These are phyloP conservation scores for Ptychodera flava DNA, from an alignment of 35 echinoderm and acorn worm genomes.

Conservation along the genomic window DNA sequence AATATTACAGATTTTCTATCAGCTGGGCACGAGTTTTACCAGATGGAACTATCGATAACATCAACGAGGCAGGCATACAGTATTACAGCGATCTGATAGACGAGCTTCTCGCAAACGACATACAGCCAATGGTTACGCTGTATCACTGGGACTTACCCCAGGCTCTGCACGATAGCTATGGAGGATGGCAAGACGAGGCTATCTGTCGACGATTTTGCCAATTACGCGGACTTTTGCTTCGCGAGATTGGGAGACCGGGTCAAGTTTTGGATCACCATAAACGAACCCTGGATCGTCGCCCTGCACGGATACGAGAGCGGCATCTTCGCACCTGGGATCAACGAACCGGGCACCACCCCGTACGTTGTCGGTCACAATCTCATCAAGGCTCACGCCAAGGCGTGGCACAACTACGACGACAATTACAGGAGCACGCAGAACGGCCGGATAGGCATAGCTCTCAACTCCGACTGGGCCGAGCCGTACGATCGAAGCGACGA, in stretches of 20 bases:
- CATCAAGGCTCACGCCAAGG: conserved; percentile 27
- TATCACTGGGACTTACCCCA: too few species aligned
- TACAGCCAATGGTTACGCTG: conserved; percentile 40
- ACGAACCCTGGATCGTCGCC: conserved; percentile 40
- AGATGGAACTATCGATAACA: conserved; percentile 31
- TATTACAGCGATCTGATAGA: conserved; percentile 42
- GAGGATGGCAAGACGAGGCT: conserved; percentile 32
- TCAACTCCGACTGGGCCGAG: conserved; percentile 57
- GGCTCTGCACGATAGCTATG: conserved; percentile 26
- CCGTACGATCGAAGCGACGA: conserved; percentile 41
- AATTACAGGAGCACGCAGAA: conserved; percentile 16
- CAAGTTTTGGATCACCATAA: conserved; percentile 48
- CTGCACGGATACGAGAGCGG: conserved; percentile 29
- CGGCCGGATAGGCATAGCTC: conserved; percentile 67
- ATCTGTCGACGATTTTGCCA: conserved; percentile 12
- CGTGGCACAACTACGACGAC: conserved; percentile 44
- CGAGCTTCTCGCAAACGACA: conserved; percentile 14
- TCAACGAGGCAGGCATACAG: conserved; percentile 28
- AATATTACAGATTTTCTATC: conserved; percentile 39
- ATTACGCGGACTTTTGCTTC: conserved; percentile 36
- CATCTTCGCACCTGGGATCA: conserved; percentile 26
- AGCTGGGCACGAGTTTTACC: conserved; percentile 28
- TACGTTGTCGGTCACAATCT: conserved; percentile 38
- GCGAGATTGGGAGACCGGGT: conserved; percentile 36
- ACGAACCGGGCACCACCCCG: neutral